Evolutionary conservation across 1,140 invertebrate genomes (phyloP), one percentile per base, ranked within the genome.

Genomic region (Cephus cinctus): DNA sequence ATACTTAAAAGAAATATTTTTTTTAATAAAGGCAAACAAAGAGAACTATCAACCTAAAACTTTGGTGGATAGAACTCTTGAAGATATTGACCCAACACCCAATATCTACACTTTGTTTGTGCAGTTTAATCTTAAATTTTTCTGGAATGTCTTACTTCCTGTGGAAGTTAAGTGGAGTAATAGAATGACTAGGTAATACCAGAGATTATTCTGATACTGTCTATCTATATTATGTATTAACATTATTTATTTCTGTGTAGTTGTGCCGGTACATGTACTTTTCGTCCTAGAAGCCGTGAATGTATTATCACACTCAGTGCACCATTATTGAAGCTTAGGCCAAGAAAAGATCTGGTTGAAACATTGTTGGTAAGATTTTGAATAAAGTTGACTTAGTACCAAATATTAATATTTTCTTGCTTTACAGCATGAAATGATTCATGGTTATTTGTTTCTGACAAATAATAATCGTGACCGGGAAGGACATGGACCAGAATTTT

Each of bases 351-450:
- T 77, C 73, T 98, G 1, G 82, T 98, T 0, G 92, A 98, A 77
- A 98, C 96, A 0, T 76, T 98, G n/a, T 72, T 98, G 70, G 88
- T 90, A 73, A 66, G 67, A 27, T 14, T 23, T 21, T 44, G 32
- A 20, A 19, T 48, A 20, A 43, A n/a, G 12, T 9, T 21, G 27
- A 8, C 0, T 2, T 22, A 35, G 30, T 21, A 40, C 45, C 2
- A 31, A 38, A 54, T 54, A 32, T 32, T 38, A 19, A 4, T 47
- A 23, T 56, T 50, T 47, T 48, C 57, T 49, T 63, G 43, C 61
- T 59, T 73, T 80, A 19, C 52, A 88, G 78, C 97, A 99, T 77
- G 97, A 99, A 78, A 99, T 99, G 97, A 99, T 99, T 50, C 97
- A 99, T 76, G 97, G 94, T 0, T 98, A 87, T 71, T 81, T 98